Conservation (phyloP, 2,113 vertebrate genomes). For the Corythoichthys intestinalis region DNA sequence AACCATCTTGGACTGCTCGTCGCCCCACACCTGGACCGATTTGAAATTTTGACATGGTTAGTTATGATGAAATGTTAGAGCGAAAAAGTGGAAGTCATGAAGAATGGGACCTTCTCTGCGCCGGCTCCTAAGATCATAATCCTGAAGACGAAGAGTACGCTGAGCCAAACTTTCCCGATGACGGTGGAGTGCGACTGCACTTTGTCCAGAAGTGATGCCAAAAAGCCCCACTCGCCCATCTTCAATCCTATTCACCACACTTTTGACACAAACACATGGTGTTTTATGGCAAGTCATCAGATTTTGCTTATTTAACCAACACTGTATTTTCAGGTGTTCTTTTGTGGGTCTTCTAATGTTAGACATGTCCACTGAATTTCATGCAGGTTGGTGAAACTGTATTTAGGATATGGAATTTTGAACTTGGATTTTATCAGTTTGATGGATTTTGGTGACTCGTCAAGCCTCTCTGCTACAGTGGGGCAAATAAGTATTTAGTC, state of each 20-base stretch:
- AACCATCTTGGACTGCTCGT: constrained; percentile 89
- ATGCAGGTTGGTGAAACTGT: background rate
- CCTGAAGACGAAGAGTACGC: constrained; percentile 91
- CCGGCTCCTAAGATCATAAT: constrained; percentile 89
- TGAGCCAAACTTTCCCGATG: constrained; percentile 93
- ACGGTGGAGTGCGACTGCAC: constrained; percentile 88
- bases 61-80: too few relatives aligned
- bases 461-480: too few relatives aligned
- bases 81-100: too few relatives aligned
- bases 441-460: too few relatives aligned
- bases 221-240: constrained; percentile 78
- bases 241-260: constrained; percentile 8
- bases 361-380: constrained; percentile 4
- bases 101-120: constrained; percentile 63
- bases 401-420: too few relatives aligned
- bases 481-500: too few relatives aligned
- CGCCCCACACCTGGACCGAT: constrained; percentile 67
- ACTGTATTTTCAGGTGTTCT: too few relatives aligned
- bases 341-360: too few relatives aligned
- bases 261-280: background rate
- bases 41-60: too few relatives aligned
- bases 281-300: background rate
- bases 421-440: too few relatives aligned
- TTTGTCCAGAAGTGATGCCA: constrained; percentile 83
- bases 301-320: background rate